Percentiles rank a stretch among this genome's conserved stretches.
Conservation (phyloP, 2,888 invertebrate species). For the Erebia palarica region DNA sequence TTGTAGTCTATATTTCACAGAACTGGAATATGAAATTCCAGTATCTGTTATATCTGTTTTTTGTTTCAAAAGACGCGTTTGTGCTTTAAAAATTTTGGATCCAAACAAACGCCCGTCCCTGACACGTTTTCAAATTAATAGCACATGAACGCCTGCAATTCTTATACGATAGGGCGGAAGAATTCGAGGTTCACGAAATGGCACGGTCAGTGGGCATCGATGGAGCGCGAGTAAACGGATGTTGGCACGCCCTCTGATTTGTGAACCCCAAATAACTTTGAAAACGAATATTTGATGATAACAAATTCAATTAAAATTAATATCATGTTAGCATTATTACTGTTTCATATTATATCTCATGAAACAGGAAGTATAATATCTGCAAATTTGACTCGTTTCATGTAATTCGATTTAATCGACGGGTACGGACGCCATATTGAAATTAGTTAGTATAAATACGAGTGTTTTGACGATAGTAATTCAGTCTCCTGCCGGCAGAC, state of each 20-base stretch:
- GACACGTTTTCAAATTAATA: conserved; percentile 18
- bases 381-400: too few relatives aligned
- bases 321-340: too few relatives aligned
- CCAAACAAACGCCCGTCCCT: neutral
- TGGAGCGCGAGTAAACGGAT: conserved; percentile 29
- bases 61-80: neutral
- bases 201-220: conserved; percentile 32
- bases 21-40: neutral
- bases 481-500: too few relatives aligned
- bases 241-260: conserved; percentile 28
- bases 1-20: neutral
- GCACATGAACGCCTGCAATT: conserved; percentile 25
- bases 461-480: too few relatives aligned
- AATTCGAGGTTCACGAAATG: conserved; percentile 23
- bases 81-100: neutral
- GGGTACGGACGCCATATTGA: too few relatives aligned
- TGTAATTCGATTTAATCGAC: too few relatives aligned
- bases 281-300: neutral
- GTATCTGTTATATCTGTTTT: neutral
- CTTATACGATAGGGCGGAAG: conserved; percentile 25
- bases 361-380: too few relatives aligned
- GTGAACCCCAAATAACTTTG: conserved; percentile 24
- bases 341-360: too few relatives aligned
- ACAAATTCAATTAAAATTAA: neutral
- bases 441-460: too few relatives aligned